phyloP scores from a whole-genome alignment of 2,888 invertebrate species.

The Nomada ruficornis region DNA sequence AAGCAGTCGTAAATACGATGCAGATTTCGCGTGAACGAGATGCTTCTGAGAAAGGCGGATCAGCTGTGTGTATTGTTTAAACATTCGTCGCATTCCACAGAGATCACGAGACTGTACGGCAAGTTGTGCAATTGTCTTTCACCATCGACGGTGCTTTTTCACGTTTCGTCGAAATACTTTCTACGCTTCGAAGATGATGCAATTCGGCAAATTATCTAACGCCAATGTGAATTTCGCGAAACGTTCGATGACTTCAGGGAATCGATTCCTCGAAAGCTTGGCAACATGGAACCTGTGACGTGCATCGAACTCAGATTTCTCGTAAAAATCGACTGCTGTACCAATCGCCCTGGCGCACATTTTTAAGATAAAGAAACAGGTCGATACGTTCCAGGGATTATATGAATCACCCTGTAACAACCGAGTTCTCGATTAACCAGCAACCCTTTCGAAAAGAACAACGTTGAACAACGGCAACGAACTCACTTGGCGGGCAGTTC shows the following conservation, averaged over 20 bases:
- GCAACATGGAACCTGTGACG: background rate
- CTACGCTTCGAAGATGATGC: background rate
- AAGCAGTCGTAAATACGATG: background rate
- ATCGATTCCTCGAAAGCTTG: conserved; percentile 12
- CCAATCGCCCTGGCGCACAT: background rate
- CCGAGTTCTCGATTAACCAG: conserved; percentile 29
- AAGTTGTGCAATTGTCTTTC: background rate
- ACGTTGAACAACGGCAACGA: conserved; percentile 44
- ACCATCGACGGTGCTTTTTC: background rate
- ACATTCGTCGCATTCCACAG: conserved; percentile 26
- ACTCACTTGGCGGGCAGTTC: conserved; percentile 35
- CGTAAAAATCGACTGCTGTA: background rate
- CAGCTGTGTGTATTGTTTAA: conserved; percentile 20
- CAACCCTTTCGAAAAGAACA: conserved; percentile 25
- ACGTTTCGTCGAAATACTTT: conserved; percentile 4
- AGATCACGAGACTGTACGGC: conserved; percentile 11
- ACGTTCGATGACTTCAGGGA: background rate
- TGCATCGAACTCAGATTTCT: background rate
- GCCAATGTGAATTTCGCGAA: background rate
- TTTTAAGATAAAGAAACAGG: background rate
- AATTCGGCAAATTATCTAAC: conserved; percentile 27
- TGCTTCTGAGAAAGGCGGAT: conserved; percentile 25
- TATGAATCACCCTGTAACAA: conserved; percentile 20
- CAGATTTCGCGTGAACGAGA: background rate
- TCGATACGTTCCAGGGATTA: background rate